Evolutionary conservation across 2,888 invertebrate species (phyloP), one percentile per base, ranked within the genome.

Genomic region (Trilocha varians): DNA sequence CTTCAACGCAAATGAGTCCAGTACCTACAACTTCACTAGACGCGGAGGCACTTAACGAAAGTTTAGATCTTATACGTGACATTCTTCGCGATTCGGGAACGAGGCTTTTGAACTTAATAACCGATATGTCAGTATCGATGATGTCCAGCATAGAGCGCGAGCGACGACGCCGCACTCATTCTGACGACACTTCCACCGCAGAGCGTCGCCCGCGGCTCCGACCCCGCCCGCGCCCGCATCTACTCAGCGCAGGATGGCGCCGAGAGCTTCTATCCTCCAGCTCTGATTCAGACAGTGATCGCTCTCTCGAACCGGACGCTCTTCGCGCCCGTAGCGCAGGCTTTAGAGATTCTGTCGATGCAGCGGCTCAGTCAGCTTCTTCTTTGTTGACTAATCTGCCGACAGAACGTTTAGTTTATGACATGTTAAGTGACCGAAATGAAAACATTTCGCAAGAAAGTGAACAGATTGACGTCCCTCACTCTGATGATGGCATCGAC

Each of bases 51-150:
- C 80, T 85, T 36, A 80, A 79, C 42, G 82, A 85, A 47, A 85
- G 84, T 45, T 69, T 87, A 16, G 79, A 86, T 47, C 57, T 84
- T 16, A 85, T 87, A 40, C 68, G 86, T 11, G 84, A 84, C 45
- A 86, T 86, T 45, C 62, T 87, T 8, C 68, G 85, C 39, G 86
- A 85, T 56, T 87, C 86, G 0, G 85, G 86, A 3, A 78, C 82
- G 8, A 65, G 85, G 39, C 56, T 87, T 13, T 59, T 87, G 34
- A 83, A 85, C 52, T 63, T 86, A 38, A 85, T 87, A 39, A 83
- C 83, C 0, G 78, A 82, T 41, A 82, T 84, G 78, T 84, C 85
- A 1, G 49, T 80, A 46, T 73, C 83, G 5, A 79, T 77, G 5
- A 52, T 84, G 42, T 72, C 75, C 8, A 73, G 65, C 43, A 69